Conservation (phyloP, 2,113 vertebrate genomes). For the Aleadryas rufinucha region DNA sequence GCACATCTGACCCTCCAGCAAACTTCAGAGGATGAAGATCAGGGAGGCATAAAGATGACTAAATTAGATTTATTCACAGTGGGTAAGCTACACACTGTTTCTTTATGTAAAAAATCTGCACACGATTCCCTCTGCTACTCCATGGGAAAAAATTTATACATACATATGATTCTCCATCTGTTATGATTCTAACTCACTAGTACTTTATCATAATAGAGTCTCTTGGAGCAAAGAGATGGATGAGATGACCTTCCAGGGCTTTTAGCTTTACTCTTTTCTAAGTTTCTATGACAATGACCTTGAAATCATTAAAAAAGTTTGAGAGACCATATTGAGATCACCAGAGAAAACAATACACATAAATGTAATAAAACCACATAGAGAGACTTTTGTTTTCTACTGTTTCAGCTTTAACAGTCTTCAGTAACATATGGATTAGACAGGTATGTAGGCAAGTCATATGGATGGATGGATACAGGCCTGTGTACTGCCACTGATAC, state of each 20-base stretch:
- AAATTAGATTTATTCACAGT: constrained; percentile 76
- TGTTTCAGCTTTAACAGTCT: neutral
- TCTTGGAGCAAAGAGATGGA: neutral
- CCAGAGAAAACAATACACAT: neutral
- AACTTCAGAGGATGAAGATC: constrained; percentile 56
- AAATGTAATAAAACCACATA: neutral
- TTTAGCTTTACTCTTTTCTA: neutral
- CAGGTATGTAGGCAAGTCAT: neutral
- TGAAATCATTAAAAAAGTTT: neutral
- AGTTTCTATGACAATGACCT: neutral
- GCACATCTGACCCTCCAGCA: constrained; percentile 62
- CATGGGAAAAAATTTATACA: constrained; percentile 44
- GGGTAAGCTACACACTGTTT: constrained; percentile 60
- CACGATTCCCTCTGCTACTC: constrained; percentile 13
- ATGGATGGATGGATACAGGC: neutral
- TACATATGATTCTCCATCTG: constrained; percentile 44
- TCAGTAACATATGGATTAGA: neutral
- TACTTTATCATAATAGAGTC: neutral
- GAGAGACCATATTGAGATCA: neutral
- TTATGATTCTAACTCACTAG: constrained; percentile 5
- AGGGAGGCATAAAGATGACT: constrained; percentile 64
- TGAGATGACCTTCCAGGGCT: neutral
- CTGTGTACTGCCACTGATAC: neutral
- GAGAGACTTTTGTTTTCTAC: neutral
- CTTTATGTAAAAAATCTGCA: constrained; percentile 73